Evolutionary conservation across 2,797 vertebrate genomes (phyloP), one percentile per base, ranked within the genome.

Genomic region (Mormyrus hasselquistii): DNA sequence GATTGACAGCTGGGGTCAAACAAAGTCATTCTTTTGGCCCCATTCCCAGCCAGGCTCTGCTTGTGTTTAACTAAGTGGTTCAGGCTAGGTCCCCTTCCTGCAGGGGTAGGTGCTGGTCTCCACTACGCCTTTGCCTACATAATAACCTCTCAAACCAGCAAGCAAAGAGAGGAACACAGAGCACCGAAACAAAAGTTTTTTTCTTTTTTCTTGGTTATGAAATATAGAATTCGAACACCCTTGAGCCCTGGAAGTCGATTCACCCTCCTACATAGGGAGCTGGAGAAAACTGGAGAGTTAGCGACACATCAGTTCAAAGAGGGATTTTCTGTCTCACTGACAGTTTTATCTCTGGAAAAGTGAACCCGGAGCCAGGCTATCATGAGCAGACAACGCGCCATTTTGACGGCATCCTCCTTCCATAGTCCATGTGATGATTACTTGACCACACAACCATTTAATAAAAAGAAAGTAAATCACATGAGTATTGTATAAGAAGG

Each of bases 1-100:
- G 97, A 97, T 97, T 98, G 97, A 97, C 97, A 99, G 97, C 96
- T 97, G 96, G 69, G 97, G 97, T 97, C 97, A 97, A 97, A 96
- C 95, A 97, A 97, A 98, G 97, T 97, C 97, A 96, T 96, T 95
- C 94, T 94, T 94, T 95, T 94, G 96, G 96, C 97, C 96, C 94
- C 92, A 92, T 97, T 97, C 96, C 95, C 95, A 95, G 96, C 95
- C 95, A 96, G 96, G 95, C 96, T 96, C 95, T 95, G 96, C 95
- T 96, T 94, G 96, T 94, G 95, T 96, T 97, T 97, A 97, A 96
- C 96, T 94, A 90, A 92, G 92, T 90, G 91, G 95, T 94, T 93
- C 93, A 92, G 93, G 92, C 93, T 92, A 95, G 94, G 92, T 94
- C 94, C 44, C 94, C 94, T 94, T 96, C 94, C 94, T 94, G 94